Base-by-base conservation (phyloP, 2,888 invertebrate genomes). In the Clepsis dumicolana region DNA sequence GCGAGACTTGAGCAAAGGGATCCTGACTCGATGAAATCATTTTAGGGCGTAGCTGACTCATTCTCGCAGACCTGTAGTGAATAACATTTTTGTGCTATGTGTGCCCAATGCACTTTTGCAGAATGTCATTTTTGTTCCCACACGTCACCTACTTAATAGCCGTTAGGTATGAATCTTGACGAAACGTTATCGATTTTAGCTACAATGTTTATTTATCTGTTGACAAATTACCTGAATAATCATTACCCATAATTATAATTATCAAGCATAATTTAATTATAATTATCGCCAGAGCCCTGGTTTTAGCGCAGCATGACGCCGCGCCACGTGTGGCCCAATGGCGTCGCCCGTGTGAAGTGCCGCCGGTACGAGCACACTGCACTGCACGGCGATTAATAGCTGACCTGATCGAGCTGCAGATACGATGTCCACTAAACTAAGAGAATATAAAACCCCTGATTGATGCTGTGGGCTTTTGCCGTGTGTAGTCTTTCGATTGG, bases 241-340 rank as follows among this genome's bases (percentile, higher is more conserved):
- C n/a, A n/a, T 38, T n/a, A n/a, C 38, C 14, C n/a, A 18, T 44
- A 18, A 18, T 44, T 44, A 18, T 7, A 44, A 44, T 18, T 44
- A 44, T 44, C 8, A 44, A 18, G n/a, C 18, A 8, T 44, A 44
- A 44, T 18, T 44, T 41, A 41, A 41, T 44, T 44, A 44, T 44
- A 35, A 14, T 35, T 35, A 35, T 35, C 35, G 16, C 44, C 18
- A 0, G 7, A 18, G 18, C 18, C 18, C 38, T 38, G 38, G 1
- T 38, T 38, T 38, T 38, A 24, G 18, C 57, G 24, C 16, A 35
- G 16, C 16, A 18, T 16, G 41, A 44, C 16, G 41, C 41, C 16
- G 41, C 41, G n/a, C 41, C 41, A 44, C 48, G 48, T 48, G 44
- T 18, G 18, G 38, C 38, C 38, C 16, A 41, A 41, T n/a, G 16